Base-by-base conservation (phyloP, 1,140 invertebrate genomes). In the Drosophila oshimai region DNA sequence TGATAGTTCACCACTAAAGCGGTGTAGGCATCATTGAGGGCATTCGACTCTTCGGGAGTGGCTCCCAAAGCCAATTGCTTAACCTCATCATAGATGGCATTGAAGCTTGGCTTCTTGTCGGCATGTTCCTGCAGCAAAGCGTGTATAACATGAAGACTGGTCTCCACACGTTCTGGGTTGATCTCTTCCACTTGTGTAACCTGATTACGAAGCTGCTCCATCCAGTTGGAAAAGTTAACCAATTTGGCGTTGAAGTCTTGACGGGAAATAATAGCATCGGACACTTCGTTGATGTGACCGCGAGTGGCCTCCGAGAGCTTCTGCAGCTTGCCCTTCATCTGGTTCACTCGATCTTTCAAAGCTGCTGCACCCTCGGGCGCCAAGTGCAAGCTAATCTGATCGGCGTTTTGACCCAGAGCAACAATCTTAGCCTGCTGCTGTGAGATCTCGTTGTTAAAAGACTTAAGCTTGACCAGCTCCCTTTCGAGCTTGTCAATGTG, bases 211-310 rank as follows among this genome's bases (percentile, higher is more conserved):
- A 97, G 92, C 49, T 95, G 93, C 36, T 95, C 95, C 91, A 98
- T 94, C 96, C 96, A 98, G 45, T 95, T 95, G 41, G 95, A 94
- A 83, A 98, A 96, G 67, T 95, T 95, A 7, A 94, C 93, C 39
- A 98, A 92, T 86, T 96, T 95, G 17, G 94, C 94, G 74, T 96
- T 94, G 71, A 98, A 96, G 88, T 98, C 97, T 92, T 98, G 96
- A 71, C 94, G 92, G 2, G 94, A 93, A 29, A 96, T 93, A 24
- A 97, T 94, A 15, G 95, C 93, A 89, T 97, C 96, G 4, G 96
- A 96, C 0, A 97, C 91, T 31, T 94, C 92, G 89, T 97, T 96
- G 22, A 96, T 95, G 89, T 94, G 94, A 13, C 93, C 92, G 46
- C 95, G 92, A 0, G 95, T 93, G 9, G 92, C 93, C 73, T 97